Evolutionary conservation across 2,888 invertebrate species (phyloP), one percentile per base, ranked within the genome.

Genomic region (Pheosia tremula): DNA sequence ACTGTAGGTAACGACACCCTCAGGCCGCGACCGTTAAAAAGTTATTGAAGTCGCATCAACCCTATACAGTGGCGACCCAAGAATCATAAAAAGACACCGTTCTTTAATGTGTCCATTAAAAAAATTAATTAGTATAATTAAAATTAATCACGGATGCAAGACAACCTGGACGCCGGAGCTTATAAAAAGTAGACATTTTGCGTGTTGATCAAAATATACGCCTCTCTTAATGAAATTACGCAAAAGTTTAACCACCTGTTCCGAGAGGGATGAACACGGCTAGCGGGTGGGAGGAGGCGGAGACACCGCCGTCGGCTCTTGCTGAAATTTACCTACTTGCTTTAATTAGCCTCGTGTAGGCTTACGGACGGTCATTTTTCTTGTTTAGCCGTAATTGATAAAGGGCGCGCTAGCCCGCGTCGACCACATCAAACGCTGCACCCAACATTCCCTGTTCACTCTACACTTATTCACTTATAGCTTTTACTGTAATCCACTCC

Each of bases 311-410:
- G 73, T 24, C 24, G 79, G 79, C 81, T 83, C 81, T 84, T 82
- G 72, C 83, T 81, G 72, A 85, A 90, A 90, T 90, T 87, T 88
- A 90, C 89, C 86, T 90, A 91, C 91, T 91, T 87, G 87, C 86
- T 88, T 90, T 92, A 93, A 92, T 93, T 93, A 91, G 89, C 81
- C 85, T 82, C 80, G 87, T 87, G 90, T 89, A 88, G 84, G 89
- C 87, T 89, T 88, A 89, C 85, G 81, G 86, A 57, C 80, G 88
- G 88, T 87, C 85, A 90, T 93, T 92, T 93, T 92, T 93, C 92
- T 92, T 93, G 86, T 90, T 91, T 91, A 93, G 87, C 79, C 84
- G 87, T 92, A 91, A 92, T 91, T 91, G 92, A 92, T 91, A 91
- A 88, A 89, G 89, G 89, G 89, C 85, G 82, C 72, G 75, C 76